These are phyloP conservation scores for Bradypodion ventrale DNA, from an alignment of 2,797 vertebrate species.

Conservation along the genomic window DNA sequence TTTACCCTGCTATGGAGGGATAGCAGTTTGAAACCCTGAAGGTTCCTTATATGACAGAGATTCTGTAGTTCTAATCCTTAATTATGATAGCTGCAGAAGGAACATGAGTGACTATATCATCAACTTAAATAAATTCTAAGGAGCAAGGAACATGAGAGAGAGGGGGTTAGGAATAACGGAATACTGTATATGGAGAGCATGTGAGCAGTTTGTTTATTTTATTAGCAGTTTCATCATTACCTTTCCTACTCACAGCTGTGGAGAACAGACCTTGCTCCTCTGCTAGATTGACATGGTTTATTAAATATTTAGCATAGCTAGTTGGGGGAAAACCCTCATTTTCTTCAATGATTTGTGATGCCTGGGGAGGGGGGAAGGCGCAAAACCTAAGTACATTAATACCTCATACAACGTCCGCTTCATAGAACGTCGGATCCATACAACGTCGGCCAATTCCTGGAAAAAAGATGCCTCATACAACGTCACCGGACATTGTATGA, in stretches of 20 bases:
- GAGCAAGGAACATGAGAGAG: background rate
- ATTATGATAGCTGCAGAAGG: background rate
- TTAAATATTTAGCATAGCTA: slow-evolving; percentile 51
- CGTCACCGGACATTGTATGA: no score
- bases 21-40: no score
- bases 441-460: no score
- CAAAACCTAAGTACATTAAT: no score
- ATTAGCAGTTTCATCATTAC: background rate
- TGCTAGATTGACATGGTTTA: slow-evolving; percentile 33
- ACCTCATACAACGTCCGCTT: no score
- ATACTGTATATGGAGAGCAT: background rate
- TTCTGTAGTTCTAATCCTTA: background rate
- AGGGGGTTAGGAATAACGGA: background rate
- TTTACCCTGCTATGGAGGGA: no score
- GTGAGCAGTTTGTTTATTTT: background rate
- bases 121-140: slow-evolving; percentile 5
- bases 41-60: no score
- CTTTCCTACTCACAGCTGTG: background rate
- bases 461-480: no score
- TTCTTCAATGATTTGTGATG: background rate
- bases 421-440: no score
- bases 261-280: slow-evolving; percentile 10
- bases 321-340: slow-evolving; percentile 20
- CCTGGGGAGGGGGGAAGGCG: no score
- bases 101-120: slow-evolving; percentile 10